Base-by-base conservation (phyloP, 92 coral and sea anemone species). In the Meandrina meandrites region DNA sequence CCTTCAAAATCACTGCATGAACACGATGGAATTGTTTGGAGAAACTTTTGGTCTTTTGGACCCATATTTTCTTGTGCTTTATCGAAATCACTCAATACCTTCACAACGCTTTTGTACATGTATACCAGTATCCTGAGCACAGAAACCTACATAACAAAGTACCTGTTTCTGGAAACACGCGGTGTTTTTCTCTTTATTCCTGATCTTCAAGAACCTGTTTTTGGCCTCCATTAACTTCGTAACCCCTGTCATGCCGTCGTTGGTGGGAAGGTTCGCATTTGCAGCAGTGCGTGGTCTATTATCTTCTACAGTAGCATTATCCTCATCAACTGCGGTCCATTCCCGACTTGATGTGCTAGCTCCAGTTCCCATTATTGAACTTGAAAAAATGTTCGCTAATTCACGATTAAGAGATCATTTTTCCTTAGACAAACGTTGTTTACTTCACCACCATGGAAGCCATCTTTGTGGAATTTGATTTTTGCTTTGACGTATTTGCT, bases 141-240 rank as follows among this genome's bases (percentile, higher is more conserved):
- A 48, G 53, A 9, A 13, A 8, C 53, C 53, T n/a, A 27, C 47
- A 34, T 31, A 18, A 54, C 1, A 2, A 86, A n/a, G 14, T 81
- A 96, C 99, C 99, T 93, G 95, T 79, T 96, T 96, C 67, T 89
- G 92, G 42, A 88, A 80, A 22, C 91, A 90, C 54, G 95, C 91
- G 28, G 96, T 81, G 70, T 68, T 93, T 67, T 94, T 96, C 85
- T 92, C 93, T 89, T 88, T 88, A 79, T 88, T 92, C 68, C 87
- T 88, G 71, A 89, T 92, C 81, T 95, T 96, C 88, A 96, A 78
- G 81, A 96, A 96, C 88, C 90, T 94, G 84, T 90, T 91, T 86
- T 95, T 96, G 6, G 99, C 99, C 82, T 96, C 99, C 90, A 95
- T 91, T 34, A 96, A 54, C 80, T 92, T 93, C 35, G 99, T 93